A percentile compares a stretch with the other conserved stretches of the same genome.
Conservation (phyloP, 2,113 vertebrate species). For the Glaucomys volans region DNA sequence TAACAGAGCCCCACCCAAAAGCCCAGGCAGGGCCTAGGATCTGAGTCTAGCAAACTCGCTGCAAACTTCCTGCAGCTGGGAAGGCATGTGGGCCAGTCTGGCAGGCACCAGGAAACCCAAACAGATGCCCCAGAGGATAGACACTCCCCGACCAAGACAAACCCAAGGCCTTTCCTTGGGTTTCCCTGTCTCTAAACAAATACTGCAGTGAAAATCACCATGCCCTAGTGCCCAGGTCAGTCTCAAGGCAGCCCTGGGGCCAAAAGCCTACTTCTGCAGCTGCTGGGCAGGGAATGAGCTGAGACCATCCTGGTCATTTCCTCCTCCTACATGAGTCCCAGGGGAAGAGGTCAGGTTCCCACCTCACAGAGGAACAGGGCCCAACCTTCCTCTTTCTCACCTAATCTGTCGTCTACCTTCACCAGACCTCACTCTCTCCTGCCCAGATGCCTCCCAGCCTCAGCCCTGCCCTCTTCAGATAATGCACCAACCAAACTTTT, state of each 20-base stretch:
- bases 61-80: slow-evolving; percentile 56
- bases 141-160: slow-evolving; percentile 55
- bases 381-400: neutral
- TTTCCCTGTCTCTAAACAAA: slow-evolving; percentile 76
- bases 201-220: slow-evolving; percentile 61
- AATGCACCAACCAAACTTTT: neutral
- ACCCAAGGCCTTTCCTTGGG: too few species aligned
- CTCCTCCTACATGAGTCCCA: neutral
- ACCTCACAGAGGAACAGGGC: neutral
- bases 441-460: neutral
- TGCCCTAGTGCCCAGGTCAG: slow-evolving; percentile 58
- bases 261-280: slow-evolving; percentile 44
- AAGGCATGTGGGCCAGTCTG: neutral
- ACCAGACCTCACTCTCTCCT: neutral
- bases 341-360: neutral
- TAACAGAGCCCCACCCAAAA: slow-evolving; percentile 36
- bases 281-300: too few species aligned
- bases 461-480: neutral
- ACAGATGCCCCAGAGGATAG: slow-evolving; percentile 58
- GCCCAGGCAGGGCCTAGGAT: neutral
- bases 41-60: slow-evolving; percentile 18
- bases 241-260: slow-evolving; percentile 9
- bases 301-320: neutral
- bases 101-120: slow-evolving; percentile 61
- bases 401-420: neutral